These are phyloP conservation scores for Drosophila putrida DNA, from an alignment of 2,888 invertebrate genomes.

Conservation along the genomic window DNA sequence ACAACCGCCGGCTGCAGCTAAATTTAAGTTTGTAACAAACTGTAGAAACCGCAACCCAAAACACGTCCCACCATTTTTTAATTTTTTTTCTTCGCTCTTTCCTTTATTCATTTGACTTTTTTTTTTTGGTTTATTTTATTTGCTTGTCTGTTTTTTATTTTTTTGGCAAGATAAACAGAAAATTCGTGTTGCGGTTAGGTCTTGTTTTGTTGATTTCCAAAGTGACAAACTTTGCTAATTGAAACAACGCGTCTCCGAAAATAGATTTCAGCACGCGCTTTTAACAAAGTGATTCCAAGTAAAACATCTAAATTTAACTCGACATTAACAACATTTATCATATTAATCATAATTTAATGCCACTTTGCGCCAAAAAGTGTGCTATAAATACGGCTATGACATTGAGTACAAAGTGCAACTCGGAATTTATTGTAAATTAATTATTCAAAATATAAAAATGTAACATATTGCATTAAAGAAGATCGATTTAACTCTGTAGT, in stretches of 20 bases:
- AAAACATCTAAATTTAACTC: slow-evolving; percentile 2
- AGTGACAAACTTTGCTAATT: slow-evolving; percentile 71
- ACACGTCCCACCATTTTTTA: slow-evolving; percentile 53
- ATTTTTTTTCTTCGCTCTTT: slow-evolving; percentile 6
- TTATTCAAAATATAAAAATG: background rate
- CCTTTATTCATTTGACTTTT: slow-evolving; percentile 3
- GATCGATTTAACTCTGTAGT: too few relatives aligned
- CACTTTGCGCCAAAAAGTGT: slow-evolving; percentile 11
- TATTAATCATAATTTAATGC: background rate
- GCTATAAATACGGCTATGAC: slow-evolving; percentile 1
- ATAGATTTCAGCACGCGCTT: slow-evolving; percentile 28
- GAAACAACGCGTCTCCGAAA: slow-evolving; percentile 46
- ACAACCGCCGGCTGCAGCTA: slow-evolving; percentile 61
- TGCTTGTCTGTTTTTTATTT: slow-evolving; percentile 14
- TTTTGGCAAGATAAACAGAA: slow-evolving; percentile 60
- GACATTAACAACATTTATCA: slow-evolving; percentile 1
- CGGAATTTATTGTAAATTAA: background rate
- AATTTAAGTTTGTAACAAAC: slow-evolving; percentile 60
- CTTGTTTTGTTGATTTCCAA: slow-evolving; percentile 59
- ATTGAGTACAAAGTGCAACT: slow-evolving; percentile 1
- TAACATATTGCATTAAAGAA: too few relatives aligned
- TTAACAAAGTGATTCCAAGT: slow-evolving; percentile 22
- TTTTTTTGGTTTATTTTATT: slow-evolving; percentile 17
- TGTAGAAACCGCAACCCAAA: slow-evolving; percentile 45
- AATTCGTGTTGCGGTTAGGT: slow-evolving; percentile 51